These are phyloP conservation scores for Loris lydekkerianus DNA, from an alignment of 2,797 vertebrate species.

Conservation along the genomic window DNA sequence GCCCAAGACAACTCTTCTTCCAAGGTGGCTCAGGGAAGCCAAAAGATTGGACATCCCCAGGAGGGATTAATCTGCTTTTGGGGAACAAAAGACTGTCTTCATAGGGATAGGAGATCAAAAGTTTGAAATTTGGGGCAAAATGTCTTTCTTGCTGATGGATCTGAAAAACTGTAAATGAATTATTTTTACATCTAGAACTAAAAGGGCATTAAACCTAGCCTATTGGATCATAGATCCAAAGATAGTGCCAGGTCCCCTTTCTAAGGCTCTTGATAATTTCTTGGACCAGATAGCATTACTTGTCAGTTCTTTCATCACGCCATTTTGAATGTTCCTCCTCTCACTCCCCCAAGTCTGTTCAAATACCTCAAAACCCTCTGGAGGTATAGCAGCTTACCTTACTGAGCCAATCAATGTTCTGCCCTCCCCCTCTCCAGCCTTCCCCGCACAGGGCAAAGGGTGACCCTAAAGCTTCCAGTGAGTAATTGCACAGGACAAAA, in stretches of 20 bases:
- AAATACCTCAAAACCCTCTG: background rate
- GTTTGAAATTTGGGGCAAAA: constrained; percentile 37
- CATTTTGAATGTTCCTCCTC: background rate
- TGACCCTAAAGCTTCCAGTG: background rate
- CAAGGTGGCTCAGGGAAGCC: too few species aligned
- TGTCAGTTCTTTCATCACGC: background rate
- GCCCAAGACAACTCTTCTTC: too few species aligned
- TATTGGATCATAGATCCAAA: background rate
- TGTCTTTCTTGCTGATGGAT: constrained; percentile 35
- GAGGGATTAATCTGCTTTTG: background rate
- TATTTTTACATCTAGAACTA: constrained; percentile 39
- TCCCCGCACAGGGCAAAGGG: background rate
- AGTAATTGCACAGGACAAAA: constrained; percentile 47
- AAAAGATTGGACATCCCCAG: too few species aligned
- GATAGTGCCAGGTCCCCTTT: background rate
- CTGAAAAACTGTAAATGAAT: constrained; percentile 32
- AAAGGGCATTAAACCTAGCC: background rate
- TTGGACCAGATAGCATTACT: background rate
- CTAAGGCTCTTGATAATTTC: background rate
- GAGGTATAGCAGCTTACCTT: background rate
- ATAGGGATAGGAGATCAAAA: background rate
- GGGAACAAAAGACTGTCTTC: constrained; percentile 33
- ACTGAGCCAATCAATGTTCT: background rate
- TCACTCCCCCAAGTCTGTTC: background rate
- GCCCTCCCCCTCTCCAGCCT: background rate